These are phyloP conservation scores for Subanguina moxae DNA, from an alignment of 1,140 invertebrate species.

Conservation along the genomic window DNA sequence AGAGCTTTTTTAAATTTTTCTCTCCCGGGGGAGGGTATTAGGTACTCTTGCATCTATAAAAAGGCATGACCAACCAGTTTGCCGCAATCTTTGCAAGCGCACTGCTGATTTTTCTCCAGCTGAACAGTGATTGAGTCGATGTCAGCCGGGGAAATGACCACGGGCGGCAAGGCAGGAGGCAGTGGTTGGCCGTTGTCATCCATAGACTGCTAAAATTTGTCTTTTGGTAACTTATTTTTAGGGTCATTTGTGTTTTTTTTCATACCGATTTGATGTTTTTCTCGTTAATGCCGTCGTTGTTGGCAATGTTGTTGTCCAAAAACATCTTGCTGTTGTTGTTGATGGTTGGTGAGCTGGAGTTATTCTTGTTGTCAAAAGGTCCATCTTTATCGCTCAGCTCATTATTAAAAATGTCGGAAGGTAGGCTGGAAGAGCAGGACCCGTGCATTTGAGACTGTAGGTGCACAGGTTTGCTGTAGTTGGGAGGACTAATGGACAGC, in stretches of 20 bases:
- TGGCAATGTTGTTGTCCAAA: not conserved
- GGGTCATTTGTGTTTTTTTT: too few species aligned
- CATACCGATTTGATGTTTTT: too few species aligned
- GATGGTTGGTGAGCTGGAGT: not conserved
- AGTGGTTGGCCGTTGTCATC: not conserved
- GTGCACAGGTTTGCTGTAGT: not conserved
- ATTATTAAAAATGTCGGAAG: not conserved
- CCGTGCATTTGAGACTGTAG: not conserved
- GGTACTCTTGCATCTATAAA: conserved; percentile 31
- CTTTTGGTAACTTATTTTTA: too few species aligned
- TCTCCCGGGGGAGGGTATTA: too few species aligned
- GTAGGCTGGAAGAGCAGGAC: not conserved
- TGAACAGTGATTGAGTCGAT: conserved; percentile 51
- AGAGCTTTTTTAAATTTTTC: too few species aligned
- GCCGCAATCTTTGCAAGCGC: conserved; percentile 56
- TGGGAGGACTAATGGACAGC: not conserved
- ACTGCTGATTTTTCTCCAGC: conserved; percentile 58
- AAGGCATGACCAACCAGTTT: conserved; percentile 43
- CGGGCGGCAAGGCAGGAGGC: conserved; percentile 41
- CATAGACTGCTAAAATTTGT: too few species aligned
- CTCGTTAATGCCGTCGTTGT: not conserved
- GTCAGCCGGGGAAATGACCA: conserved; percentile 55
- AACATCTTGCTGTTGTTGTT: conserved; percentile 5
- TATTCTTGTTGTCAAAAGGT: not conserved
- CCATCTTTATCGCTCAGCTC: not conserved